Conservation (phyloP, 1,140 invertebrate species). For the Apis dorsata region DNA sequence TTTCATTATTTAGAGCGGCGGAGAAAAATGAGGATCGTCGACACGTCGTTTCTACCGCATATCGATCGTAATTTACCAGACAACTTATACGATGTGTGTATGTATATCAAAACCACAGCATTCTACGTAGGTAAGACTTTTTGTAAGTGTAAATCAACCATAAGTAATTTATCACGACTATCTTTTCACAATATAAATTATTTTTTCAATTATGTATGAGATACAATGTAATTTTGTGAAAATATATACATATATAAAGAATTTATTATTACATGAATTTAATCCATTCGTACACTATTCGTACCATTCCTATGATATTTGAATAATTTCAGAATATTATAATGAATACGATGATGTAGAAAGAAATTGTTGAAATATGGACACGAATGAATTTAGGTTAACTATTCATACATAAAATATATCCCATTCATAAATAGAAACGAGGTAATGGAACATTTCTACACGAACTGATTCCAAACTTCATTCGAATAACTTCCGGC, state of each 20-base stretch:
- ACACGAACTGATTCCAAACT: neutral
- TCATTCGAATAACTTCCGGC: conserved; percentile 44
- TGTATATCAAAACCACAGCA: conserved; percentile 3
- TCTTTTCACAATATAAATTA: neutral
- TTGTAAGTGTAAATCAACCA: neutral
- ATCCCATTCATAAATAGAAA: conserved; percentile 37
- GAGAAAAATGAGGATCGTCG: conserved; percentile 59
- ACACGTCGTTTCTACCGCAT: conserved; percentile 43
- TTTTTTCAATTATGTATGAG: neutral
- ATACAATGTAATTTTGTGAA: neutral
- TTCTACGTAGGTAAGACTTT: neutral
- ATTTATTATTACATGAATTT: neutral
- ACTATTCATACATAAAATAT: conserved; percentile 28
- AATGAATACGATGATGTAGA: neutral
- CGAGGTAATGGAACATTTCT: conserved; percentile 17
- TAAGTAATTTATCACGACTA: neutral
- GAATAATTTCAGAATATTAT: conserved; percentile 13
- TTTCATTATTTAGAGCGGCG: conserved; percentile 63
- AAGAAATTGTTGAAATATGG: neutral
- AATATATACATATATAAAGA: no score
- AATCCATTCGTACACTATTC: neutral
- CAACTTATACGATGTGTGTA: conserved; percentile 26
- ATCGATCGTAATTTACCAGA: conserved; percentile 58
- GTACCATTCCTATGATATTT: neutral
- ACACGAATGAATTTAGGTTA: neutral